These are phyloP conservation scores for Argyresthia albistria DNA, from an alignment of 2,888 invertebrate genomes.

Conservation along the genomic window DNA sequence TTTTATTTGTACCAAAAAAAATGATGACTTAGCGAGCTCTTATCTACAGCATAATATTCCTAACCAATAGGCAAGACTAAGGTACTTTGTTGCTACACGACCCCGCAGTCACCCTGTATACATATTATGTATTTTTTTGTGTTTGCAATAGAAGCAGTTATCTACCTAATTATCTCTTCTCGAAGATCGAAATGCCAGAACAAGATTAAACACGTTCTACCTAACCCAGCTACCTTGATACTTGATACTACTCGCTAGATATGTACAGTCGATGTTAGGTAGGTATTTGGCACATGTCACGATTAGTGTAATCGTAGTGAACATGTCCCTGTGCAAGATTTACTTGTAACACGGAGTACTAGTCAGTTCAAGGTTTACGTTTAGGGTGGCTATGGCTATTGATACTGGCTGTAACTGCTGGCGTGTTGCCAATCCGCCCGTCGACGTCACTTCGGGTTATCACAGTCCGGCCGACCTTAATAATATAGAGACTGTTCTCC, in stretches of 20 bases:
- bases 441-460: conserved; percentile 42
- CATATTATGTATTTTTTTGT: too few relatives aligned
- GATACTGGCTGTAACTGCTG: conserved; percentile 16
- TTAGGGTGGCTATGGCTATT: not conserved
- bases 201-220: not conserved
- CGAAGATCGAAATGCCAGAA: not conserved
- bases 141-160: too few relatives aligned
- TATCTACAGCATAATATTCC: too few relatives aligned
- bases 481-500: conserved; percentile 47
- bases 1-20: too few relatives aligned
- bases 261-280: not conserved
- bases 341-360: not conserved
- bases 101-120: too few relatives aligned
- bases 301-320: not conserved
- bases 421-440: conserved; percentile 38
- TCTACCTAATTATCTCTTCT: too few relatives aligned
- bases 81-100: too few relatives aligned
- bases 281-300: too few relatives aligned
- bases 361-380: not conserved
- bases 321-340: too few relatives aligned
- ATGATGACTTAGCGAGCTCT: too few relatives aligned
- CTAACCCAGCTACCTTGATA: not conserved
- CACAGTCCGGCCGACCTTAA: conserved; percentile 50
- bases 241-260: too few relatives aligned
- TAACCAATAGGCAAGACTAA: too few relatives aligned